These are phyloP conservation scores for Rhinoraja longicauda DNA, from an alignment of 2,797 vertebrate species.

Conservation along the genomic window DNA sequence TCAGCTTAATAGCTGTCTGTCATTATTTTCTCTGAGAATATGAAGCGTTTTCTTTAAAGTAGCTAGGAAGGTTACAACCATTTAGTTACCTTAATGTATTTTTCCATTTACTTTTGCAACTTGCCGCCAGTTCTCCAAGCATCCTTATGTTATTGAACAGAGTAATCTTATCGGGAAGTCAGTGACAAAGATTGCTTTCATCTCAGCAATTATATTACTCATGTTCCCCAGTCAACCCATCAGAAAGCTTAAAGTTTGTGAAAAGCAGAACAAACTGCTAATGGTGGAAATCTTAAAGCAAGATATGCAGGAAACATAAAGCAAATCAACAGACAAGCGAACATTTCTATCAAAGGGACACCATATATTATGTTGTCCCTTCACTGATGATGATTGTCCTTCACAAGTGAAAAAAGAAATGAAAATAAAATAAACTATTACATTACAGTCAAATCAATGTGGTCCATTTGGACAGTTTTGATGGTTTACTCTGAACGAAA, in stretches of 20 bases:
- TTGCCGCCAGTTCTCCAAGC: neutral
- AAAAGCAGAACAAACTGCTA: neutral
- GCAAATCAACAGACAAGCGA: neutral
- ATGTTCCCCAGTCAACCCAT: neutral
- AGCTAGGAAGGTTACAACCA: neutral
- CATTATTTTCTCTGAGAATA: constrained; percentile 3
- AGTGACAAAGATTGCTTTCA: neutral
- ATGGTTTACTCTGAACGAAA: neutral
- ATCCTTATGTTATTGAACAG: neutral
- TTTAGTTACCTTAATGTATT: neutral
- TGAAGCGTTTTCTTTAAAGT: neutral
- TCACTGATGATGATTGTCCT: neutral
- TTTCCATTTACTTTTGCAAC: neutral
- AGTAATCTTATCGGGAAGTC: neutral
- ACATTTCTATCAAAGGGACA: neutral
- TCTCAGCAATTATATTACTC: neutral
- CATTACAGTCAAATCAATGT: neutral
- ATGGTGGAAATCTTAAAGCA: neutral
- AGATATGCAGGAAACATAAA: neutral
- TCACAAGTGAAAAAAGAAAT: neutral
- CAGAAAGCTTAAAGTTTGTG: neutral
- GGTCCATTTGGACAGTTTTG: neutral
- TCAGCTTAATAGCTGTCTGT: neutral
- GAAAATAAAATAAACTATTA: neutral
- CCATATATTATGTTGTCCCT: neutral